Evolutionary conservation across 2,888 invertebrate genomes (phyloP).

Genomic region (Andrena bicolor): DNA sequence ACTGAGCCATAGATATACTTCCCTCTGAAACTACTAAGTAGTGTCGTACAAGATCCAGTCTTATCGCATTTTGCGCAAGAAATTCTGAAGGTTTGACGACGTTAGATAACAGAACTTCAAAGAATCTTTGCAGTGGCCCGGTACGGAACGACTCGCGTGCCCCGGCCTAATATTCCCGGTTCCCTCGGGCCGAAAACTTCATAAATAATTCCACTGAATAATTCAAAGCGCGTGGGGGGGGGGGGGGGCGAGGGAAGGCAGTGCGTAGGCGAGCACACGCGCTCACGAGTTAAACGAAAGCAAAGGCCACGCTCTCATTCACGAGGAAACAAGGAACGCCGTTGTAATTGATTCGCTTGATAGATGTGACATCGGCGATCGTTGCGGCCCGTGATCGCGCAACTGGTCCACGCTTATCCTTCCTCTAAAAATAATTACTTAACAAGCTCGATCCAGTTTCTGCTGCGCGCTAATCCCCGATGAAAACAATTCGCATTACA

Average conservation of each 20-base stretch:
- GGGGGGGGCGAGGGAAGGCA: slow-evolving; percentile 15
- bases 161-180: slow-evolving; percentile 31
- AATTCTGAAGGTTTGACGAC: no score
- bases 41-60: no score
- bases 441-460: slow-evolving; percentile 31
- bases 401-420: slow-evolving; percentile 33
- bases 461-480: neutral
- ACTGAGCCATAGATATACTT: no score
- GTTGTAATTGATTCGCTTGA: slow-evolving; percentile 61
- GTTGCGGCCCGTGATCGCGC: neutral
- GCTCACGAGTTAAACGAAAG: slow-evolving; percentile 57
- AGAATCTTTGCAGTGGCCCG: neutral
- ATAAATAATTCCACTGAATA: slow-evolving; percentile 66
- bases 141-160: neutral
- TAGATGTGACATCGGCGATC: slow-evolving; percentile 45
- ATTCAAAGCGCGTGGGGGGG: slow-evolving; percentile 46
- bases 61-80: no score
- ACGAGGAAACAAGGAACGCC: slow-evolving; percentile 40
- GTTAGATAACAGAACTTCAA: no score
- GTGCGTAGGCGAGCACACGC: slow-evolving; percentile 37
- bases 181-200: slow-evolving; percentile 34
- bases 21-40: no score
- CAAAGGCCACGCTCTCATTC: slow-evolving; percentile 59
- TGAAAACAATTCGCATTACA: neutral
- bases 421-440: slow-evolving; percentile 48